A percentile compares a stretch with the other conserved stretches of the same genome.
These are phyloP conservation scores for Napeogenes sylphis DNA, from an alignment of 2,888 invertebrate genomes.

Conservation along the genomic window DNA sequence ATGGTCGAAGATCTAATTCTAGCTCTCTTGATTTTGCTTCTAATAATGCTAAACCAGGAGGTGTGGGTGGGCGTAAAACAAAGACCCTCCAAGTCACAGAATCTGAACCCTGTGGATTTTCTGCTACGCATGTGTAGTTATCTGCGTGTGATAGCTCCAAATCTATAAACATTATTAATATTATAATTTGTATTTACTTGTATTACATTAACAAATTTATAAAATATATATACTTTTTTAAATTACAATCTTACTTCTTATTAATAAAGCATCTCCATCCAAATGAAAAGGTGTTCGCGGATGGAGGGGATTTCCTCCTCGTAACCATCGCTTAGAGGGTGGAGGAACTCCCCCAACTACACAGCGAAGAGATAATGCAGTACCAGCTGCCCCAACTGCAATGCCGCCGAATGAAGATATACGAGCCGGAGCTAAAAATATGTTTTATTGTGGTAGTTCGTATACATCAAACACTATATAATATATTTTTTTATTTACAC, in stretches of 20 bases:
- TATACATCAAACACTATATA: neutral
- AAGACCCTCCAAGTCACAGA: slow-evolving; percentile 87
- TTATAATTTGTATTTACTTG: too few species aligned
- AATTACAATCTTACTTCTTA: slow-evolving; percentile 74
- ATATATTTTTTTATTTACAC: neutral
- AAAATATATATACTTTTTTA: too few species aligned
- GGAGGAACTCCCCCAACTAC: slow-evolving; percentile 86
- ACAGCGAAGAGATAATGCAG: slow-evolving; percentile 83
- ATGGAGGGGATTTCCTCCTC: slow-evolving; percentile 81
- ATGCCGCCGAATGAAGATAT: slow-evolving; percentile 91
- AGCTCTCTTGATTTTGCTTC: slow-evolving; percentile 65
- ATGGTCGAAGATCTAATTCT: slow-evolving; percentile 63
- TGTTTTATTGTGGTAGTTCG: neutral
- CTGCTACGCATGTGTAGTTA: slow-evolving; percentile 88
- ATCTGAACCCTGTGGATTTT: slow-evolving; percentile 90
- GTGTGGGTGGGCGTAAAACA: slow-evolving; percentile 84
- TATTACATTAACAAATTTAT: too few species aligned
- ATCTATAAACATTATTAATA: slow-evolving; percentile 55
- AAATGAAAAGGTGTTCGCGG: slow-evolving; percentile 80
- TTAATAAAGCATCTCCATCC: slow-evolving; percentile 81
- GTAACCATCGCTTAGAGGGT: slow-evolving; percentile 86
- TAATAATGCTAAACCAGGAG: slow-evolving; percentile 81
- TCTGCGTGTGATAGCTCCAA: slow-evolving; percentile 84
- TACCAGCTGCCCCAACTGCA: slow-evolving; percentile 83
- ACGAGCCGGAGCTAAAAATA: slow-evolving; percentile 84